Evolutionary conservation across 2,888 invertebrate species (phyloP).

Genomic region (Parthenolecanium corni): DNA sequence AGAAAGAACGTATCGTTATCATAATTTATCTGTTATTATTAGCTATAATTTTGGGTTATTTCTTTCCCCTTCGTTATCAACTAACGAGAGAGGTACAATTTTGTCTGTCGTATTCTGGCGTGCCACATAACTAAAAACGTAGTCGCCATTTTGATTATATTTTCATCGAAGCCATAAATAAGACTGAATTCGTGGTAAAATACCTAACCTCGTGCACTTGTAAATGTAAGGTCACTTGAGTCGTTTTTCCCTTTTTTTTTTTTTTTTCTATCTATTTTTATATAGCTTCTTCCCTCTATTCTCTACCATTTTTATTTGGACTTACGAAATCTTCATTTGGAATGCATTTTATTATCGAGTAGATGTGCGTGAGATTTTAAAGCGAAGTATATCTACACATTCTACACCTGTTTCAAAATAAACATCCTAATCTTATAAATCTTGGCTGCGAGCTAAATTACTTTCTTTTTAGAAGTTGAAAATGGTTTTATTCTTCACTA

Average conservation of each 20-base stretch:
- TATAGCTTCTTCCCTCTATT: too few relatives aligned
- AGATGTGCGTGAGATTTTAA: neutral
- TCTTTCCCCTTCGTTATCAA: slow-evolving; percentile 6
- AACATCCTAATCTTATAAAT: slow-evolving; percentile 18
- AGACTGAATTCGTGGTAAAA: neutral
- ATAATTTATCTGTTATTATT: neutral
- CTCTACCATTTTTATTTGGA: neutral
- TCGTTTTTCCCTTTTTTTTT: slow-evolving; percentile 1
- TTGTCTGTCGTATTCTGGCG: too few relatives aligned
- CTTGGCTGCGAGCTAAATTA: too few relatives aligned
- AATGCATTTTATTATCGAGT: slow-evolving; percentile 2
- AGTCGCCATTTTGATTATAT: neutral
- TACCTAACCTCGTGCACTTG: neutral
- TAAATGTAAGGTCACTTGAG: neutral
- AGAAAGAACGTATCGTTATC: too few relatives aligned
- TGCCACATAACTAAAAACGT: neutral
- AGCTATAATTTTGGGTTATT: neutral
- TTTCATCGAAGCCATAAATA: neutral
- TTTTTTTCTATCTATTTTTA: too few relatives aligned
- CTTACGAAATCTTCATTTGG: neutral
- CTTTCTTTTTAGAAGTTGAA: too few relatives aligned
- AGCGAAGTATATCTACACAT: slow-evolving; percentile 6
- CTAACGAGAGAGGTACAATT: too few relatives aligned
- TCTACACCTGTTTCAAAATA: slow-evolving; percentile 26
- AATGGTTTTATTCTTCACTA: too few relatives aligned